Evolutionary conservation across 2,797 vertebrate species (phyloP), one percentile per base, ranked within the genome.

Genomic region (Poecilia gillii): DNA sequence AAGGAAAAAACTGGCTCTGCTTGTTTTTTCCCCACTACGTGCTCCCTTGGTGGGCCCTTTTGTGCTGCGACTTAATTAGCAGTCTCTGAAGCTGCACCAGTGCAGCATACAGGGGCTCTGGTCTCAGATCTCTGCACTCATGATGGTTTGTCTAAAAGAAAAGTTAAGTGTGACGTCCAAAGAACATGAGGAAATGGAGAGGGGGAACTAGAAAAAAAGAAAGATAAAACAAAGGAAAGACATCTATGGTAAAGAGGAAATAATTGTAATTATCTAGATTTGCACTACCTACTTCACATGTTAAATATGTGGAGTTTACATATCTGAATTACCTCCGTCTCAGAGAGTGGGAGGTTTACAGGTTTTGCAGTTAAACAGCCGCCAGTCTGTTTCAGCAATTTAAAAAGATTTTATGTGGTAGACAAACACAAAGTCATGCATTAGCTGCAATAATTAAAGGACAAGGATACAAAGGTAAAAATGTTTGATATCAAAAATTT

Each of bases 51-150:
- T 79, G 73, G 51, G 23, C 80, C 71, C 86, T 87, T 89, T 90
- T 89, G 82, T 85, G 80, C 81, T n/a, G 77, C 68, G 33, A 71
- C 82, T 87, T 88, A 87, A 93, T 92, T 91, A 88, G 83, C 90
- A 84, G 86, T 80, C 82, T 88, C 78, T 84, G 85, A 89, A 81
- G 84, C 84, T 79, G 85, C 78, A 80, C 23, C 79, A 16, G 72
- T 14, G 23, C 57, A 0, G 55, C 51, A 12, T 46, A 77, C 81
- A 82, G 84, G 87, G 57, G 66, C 8, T 16, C 81, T 1, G 73
- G 73, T 82, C 81, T 87, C 18, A 78, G 81, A 86, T 84, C 83
- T 71, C 73, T 81, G 47, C 73, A 36, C 46, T 75, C 51, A 39
- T 6, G 25, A 85, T 53, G 81, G 84, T 83, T 82, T 71, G 49